Percentiles rank a stretch among this genome's conserved stretches.
Conservation (phyloP, 2,797 vertebrate species). For the Neosilurus hyrtlii region DNA sequence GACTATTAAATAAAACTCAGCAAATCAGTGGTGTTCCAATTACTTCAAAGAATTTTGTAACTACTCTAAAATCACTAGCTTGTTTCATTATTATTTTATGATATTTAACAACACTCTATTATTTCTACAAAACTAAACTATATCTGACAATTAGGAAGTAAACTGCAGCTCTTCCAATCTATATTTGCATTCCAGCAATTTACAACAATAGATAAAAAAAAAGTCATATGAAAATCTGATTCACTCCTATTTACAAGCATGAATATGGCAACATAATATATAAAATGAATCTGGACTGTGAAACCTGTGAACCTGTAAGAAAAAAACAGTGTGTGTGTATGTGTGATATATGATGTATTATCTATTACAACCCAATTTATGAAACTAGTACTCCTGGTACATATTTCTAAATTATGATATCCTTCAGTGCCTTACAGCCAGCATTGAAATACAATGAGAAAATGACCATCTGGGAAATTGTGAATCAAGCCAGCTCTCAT, state of each 20-base stretch:
- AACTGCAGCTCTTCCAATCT: not conserved
- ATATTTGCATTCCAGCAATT: not conserved
- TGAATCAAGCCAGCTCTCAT: slow-evolving; percentile 14
- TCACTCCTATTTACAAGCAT: slow-evolving; percentile 23
- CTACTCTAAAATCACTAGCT: slow-evolving; percentile 7
- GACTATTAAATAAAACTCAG: not conserved
- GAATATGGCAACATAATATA: not conserved
- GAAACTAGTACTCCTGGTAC: not conserved
- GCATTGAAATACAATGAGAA: slow-evolving; percentile 21
- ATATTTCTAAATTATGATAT: not conserved
- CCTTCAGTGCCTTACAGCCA: not conserved
- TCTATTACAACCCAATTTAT: not conserved
- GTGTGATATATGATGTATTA: too few species aligned
- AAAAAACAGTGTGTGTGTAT: slow-evolving; percentile 5
- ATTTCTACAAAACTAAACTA: not conserved
- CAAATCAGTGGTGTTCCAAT: slow-evolving; percentile 22
- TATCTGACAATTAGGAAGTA: not conserved
- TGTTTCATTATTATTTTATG: slow-evolving; percentile 21
- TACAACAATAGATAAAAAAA: not conserved
- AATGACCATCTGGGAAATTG: slow-evolving; percentile 10
- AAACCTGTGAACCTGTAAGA: slow-evolving; percentile 28
- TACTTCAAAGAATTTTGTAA: slow-evolving; percentile 1
- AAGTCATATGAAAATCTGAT: not conserved
- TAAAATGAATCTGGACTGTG: not conserved
- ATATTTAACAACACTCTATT: not conserved